phyloP scores from a whole-genome alignment of 1,140 invertebrate genomes.

The Spodoptera frugiperda region DNA sequence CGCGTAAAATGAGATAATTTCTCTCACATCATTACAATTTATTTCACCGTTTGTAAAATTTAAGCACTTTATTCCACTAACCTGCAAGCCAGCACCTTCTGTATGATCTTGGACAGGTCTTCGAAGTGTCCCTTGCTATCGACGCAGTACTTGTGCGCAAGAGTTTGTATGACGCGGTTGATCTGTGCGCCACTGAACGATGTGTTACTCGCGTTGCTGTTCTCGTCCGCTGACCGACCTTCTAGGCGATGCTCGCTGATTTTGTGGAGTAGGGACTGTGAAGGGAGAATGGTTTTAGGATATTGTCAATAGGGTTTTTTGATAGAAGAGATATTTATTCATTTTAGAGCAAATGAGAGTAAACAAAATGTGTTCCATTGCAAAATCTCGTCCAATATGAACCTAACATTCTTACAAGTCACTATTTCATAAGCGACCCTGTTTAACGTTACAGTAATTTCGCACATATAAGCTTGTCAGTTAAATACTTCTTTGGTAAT shows the following conservation, averaged over 20 bases:
- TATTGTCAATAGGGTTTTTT: neutral
- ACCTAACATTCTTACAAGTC: too few relatives aligned
- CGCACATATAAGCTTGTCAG: too few relatives aligned
- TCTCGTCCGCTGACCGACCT: conserved; percentile 86
- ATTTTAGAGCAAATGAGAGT: too few relatives aligned
- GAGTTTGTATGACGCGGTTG: conserved; percentile 93
- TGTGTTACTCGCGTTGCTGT: conserved; percentile 81
- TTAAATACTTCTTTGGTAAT: too few relatives aligned
- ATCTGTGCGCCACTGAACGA: conserved; percentile 88
- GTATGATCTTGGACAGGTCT: conserved; percentile 98
- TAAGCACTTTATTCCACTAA: conserved; percentile 61
- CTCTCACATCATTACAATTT: too few relatives aligned
- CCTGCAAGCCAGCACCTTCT: conserved; percentile 95
- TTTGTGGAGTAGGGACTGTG: conserved; percentile 89
- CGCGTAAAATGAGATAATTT: too few relatives aligned
- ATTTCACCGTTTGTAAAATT: too few relatives aligned
- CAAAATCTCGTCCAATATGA: too few relatives aligned
- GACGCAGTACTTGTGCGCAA: conserved; percentile 97
- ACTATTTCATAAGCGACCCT: too few relatives aligned
- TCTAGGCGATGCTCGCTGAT: conserved; percentile 92
- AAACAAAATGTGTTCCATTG: too few relatives aligned
- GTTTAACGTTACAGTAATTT: too few relatives aligned
- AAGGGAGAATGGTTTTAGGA: neutral
- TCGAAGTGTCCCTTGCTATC: conserved; percentile 98
- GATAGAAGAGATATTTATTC: too few relatives aligned